Conservation (phyloP, 2,797 vertebrate species). For the Acrossocheilus wenchowensis region DNA sequence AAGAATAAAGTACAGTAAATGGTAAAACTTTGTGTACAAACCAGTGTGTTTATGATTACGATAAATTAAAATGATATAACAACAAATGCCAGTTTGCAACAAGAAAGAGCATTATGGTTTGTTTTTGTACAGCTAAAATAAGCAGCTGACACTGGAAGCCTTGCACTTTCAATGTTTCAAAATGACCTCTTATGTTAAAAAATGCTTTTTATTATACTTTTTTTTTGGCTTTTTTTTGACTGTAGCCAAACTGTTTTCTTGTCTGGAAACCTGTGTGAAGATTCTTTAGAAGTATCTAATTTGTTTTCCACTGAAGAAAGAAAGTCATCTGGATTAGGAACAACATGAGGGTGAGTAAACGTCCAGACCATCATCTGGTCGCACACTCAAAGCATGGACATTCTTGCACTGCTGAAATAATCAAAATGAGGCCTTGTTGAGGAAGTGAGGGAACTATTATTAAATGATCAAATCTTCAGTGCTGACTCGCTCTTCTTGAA, state of each 20-base stretch:
- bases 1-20: too few species aligned
- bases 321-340: constrained; percentile 1
- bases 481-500: constrained; percentile 27
- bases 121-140: too few species aligned
- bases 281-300: background rate
- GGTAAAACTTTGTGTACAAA: background rate
- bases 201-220: too few species aligned
- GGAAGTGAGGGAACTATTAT: constrained; percentile 14
- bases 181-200: too few species aligned
- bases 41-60: background rate
- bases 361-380: background rate
- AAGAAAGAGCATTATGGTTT: background rate
- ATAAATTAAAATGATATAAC: too few species aligned
- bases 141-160: too few species aligned
- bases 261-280: background rate
- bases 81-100: too few species aligned
- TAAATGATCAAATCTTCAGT: constrained; percentile 42
- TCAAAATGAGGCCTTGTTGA: background rate
- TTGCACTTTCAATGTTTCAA: too few species aligned
- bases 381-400: background rate
- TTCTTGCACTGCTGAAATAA: background rate
- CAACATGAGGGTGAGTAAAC: background rate
- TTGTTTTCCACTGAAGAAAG: background rate
- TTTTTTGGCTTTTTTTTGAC: background rate
- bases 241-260: background rate